Base-by-base conservation (phyloP, 1,140 invertebrate genomes). In the Bombus balteatus region DNA sequence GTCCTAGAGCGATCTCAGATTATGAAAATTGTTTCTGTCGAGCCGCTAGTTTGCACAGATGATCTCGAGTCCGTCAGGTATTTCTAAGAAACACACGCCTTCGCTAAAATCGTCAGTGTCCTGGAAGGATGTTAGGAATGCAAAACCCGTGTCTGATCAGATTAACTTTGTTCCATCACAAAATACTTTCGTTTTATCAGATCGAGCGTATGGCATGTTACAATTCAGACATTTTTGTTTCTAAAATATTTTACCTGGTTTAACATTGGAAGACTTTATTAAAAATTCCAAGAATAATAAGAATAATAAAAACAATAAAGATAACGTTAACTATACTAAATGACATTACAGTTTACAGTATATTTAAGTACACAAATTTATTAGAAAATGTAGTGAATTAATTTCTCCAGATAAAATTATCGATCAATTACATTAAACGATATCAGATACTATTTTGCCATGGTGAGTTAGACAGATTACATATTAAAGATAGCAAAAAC, bases 11-110 rank as follows among this genome's bases (percentile, higher is more conserved):
- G 89, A 91, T 91, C 77, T 43, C 73, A 91, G 89, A 91, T 91
- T 91, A 82, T 88, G 78, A 65, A 90, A 91, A 91, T 91, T 88
- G 90, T 91, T 91, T 90, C 85, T 43, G 82, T n/a, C 70, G 83
- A 78, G 74, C 70, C 81, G 76, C 72, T 88, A 76, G 65, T 81
- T 82, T 86, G 34, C 73, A 15, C 39, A 32, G 25, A 77, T 76
- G 39, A n/a, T 47, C n/a, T 76, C 47, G 47, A 53, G 47, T 53
- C 18, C 47, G 18, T 70, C 75, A 41, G 28, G 28, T 32, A 76
- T 53, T 89, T 90, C 88, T 65, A 41, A 83, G 88, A 87, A 90
- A 18, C 53, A 22, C 74, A 9, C 57, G 37, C 22, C 59, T 43
- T 9, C 34, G 32, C 78, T 66, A 65, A 88, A 86, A 70, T 89